A percentile compares a stretch with the other conserved stretches of the same genome.
Conservation (phyloP, 2,797 vertebrate genomes). For the Enteromius fasciolatus region DNA sequence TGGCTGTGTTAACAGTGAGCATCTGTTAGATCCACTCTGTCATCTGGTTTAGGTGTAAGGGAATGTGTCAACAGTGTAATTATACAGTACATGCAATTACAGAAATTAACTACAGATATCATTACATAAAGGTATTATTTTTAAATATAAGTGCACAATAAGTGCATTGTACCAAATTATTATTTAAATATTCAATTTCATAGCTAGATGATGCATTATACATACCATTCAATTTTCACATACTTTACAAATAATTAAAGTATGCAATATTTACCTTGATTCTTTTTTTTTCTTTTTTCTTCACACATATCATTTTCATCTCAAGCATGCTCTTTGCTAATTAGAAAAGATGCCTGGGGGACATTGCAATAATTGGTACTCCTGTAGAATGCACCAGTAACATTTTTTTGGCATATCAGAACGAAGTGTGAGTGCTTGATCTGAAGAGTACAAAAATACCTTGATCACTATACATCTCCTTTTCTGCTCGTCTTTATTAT, state of each 20-base stretch:
- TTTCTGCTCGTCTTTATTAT: constrained; percentile 20
- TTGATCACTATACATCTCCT: neutral
- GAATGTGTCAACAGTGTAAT: too few relatives aligned
- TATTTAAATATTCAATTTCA: neutral
- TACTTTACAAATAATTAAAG: neutral
- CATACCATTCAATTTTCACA: neutral
- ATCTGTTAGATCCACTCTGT: neutral
- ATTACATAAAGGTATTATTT: too few relatives aligned
- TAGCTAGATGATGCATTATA: neutral
- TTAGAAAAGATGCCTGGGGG: neutral
- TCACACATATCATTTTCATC: neutral
- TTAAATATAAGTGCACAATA: too few relatives aligned
- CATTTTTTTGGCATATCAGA: neutral
- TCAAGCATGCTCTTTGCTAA: neutral
- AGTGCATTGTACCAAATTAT: too few relatives aligned
- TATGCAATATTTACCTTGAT: neutral
- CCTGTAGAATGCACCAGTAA: neutral
- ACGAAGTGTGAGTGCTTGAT: neutral
- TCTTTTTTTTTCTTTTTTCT: neutral
- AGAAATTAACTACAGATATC: too few relatives aligned
- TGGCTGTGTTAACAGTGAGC: neutral
- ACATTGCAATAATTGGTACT: neutral
- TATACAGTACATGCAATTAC: too few relatives aligned
- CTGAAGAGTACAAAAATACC: neutral
- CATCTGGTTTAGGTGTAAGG: neutral